Evolutionary conservation across 1,140 invertebrate genomes (phyloP).

Genomic region (Drosophila orena): DNA sequence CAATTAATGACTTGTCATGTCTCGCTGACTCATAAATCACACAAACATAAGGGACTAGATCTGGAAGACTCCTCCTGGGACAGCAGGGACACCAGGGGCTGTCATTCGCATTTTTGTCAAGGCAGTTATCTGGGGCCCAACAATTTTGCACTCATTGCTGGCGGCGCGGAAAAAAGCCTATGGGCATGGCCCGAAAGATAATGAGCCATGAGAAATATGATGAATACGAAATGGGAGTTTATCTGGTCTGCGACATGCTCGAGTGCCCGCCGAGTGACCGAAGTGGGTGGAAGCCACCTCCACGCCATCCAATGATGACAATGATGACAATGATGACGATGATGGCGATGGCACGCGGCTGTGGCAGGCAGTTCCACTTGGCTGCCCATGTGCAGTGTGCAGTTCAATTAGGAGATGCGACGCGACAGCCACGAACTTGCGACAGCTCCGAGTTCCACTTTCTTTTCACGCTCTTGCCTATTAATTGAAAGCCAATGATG

Average conservation of each 20-base stretch:
- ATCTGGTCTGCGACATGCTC: conserved; percentile 53
- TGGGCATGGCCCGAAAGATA: conserved; percentile 32
- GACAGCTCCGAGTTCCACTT: conserved; percentile 49
- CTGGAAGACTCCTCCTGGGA: conserved; percentile 6
- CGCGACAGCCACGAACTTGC: conserved; percentile 27
- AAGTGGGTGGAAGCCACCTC: conserved; percentile 46
- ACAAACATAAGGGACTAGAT: conserved; percentile 12
- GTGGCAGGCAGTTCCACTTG: conserved; percentile 47
- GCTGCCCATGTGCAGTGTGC: conserved; percentile 55
- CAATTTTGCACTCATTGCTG: conserved; percentile 50
- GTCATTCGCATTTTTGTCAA: conserved; percentile 59
- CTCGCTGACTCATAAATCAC: conserved; percentile 67
- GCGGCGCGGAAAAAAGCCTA: conserved; percentile 4
- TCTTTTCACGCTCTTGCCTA: conserved; percentile 73
- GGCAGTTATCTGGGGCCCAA: conserved; percentile 43
- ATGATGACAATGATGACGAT: conserved; percentile 13
- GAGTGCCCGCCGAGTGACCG: conserved; percentile 48
- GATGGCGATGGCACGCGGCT: conserved; percentile 22
- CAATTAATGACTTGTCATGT: conserved; percentile 76
- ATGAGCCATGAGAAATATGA: conserved; percentile 37
- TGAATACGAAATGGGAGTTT: conserved; percentile 47
- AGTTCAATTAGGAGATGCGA: conserved; percentile 47
- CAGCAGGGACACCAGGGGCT: too few species aligned
- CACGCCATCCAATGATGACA: too few species aligned
- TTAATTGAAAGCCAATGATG: conserved; percentile 65